Evolutionary conservation across 1,140 invertebrate species (phyloP).

Genomic region (Drosophila arawakana): DNA sequence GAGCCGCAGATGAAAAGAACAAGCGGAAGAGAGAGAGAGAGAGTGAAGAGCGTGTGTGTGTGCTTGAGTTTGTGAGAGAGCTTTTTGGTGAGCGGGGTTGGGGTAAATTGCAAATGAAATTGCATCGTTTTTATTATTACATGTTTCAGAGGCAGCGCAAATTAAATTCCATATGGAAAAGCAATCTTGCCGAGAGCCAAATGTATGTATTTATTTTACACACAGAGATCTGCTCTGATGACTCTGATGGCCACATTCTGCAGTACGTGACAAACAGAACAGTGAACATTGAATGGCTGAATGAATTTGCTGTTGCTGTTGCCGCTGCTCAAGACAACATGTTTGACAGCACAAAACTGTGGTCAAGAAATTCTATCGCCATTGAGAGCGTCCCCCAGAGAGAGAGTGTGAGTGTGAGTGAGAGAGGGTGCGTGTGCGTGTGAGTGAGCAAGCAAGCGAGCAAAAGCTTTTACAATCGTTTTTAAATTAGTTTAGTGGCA

Average conservation of each 20-base stretch:
- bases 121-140: constrained; percentile 84
- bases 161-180: constrained; percentile 84
- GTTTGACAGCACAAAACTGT: constrained; percentile 75
- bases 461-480: constrained; percentile 73
- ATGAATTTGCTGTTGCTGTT: neutral
- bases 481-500: constrained; percentile 84
- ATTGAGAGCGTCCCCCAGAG: constrained; percentile 3
- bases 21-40: too few relatives aligned
- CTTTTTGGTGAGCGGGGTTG: neutral
- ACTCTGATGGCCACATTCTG: constrained; percentile 46
- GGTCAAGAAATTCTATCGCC: constrained; percentile 50
- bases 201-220: constrained; percentile 75
- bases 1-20: neutral
- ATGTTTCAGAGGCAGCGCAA: constrained; percentile 78
- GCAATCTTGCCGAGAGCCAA: constrained; percentile 67
- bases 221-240: constrained; percentile 53
- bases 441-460: constrained; percentile 1
- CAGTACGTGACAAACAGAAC: constrained; percentile 69
- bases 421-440: neutral
- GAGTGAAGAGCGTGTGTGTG: too few relatives aligned
- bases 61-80: too few relatives aligned
- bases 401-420: neutral
- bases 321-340: constrained; percentile 60
- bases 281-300: constrained; percentile 8
- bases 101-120: constrained; percentile 79